These are phyloP conservation scores for Tyto alba DNA, from an alignment of 2,113 vertebrate species.

Conservation along the genomic window DNA sequence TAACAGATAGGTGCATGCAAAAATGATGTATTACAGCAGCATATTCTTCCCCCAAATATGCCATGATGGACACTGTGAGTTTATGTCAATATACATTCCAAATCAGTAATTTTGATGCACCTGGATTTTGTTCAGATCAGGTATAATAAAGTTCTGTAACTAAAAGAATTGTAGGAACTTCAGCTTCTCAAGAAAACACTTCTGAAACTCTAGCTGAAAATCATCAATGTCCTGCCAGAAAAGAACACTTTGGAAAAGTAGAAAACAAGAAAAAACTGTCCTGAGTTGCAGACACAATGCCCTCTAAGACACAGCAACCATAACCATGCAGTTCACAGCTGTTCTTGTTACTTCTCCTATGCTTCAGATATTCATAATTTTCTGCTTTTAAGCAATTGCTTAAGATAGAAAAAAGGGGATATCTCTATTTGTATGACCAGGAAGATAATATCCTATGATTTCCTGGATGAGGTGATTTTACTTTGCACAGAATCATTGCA, in stretches of 20 bases:
- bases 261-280: neutral
- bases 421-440: neutral
- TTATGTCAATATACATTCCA: neutral
- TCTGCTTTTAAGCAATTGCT: neutral
- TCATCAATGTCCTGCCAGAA: neutral
- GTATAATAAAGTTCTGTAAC: neutral
- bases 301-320: neutral
- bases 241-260: neutral
- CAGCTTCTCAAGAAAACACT: neutral
- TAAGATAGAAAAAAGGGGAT: neutral
- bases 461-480: neutral
- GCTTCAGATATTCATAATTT: neutral
- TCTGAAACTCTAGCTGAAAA: neutral
- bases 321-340: neutral
- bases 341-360: neutral
- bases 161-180: neutral
- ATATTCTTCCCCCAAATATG: neutral
- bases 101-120: neutral
- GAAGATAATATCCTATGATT: neutral
- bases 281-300: neutral
- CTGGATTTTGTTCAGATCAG: neutral
- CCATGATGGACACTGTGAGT: accelerated
- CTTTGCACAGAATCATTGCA: neutral
- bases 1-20: neutral
- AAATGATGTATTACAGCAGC: neutral